A percentile compares a stretch with the other conserved stretches of the same genome.
These are phyloP conservation scores for Drosophila subobscura DNA, from an alignment of 1,140 invertebrate species.

Conservation along the genomic window DNA sequence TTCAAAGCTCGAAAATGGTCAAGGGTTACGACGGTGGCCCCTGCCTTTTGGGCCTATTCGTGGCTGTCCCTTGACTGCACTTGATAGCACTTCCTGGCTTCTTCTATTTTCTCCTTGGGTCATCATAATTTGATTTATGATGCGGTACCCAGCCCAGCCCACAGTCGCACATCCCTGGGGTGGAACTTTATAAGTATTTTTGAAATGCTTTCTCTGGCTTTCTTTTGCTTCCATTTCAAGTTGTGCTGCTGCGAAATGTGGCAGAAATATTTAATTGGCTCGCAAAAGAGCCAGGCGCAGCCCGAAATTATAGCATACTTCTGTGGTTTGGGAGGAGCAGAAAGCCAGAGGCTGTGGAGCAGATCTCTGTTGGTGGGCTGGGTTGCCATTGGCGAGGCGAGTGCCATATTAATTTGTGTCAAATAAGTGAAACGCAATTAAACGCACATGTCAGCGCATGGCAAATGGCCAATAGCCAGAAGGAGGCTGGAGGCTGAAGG, in stretches of 20 bases:
- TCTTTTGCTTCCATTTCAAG: constrained; percentile 1
- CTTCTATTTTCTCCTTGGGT: constrained; percentile 12
- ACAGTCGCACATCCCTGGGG: neutral
- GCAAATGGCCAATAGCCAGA: constrained; percentile 67
- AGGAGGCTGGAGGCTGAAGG: constrained; percentile 7
- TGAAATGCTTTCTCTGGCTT: constrained; percentile 2
- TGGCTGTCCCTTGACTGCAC: constrained; percentile 59
- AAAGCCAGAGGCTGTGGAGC: neutral
- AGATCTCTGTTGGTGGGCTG: constrained; percentile 2
- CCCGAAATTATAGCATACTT: constrained; percentile 70
- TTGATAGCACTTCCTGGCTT: constrained; percentile 66
- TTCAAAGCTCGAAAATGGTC: constrained; percentile 51
- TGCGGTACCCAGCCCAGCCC: constrained; percentile 29
- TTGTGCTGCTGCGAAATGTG: constrained; percentile 52
- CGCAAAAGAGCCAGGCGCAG: neutral
- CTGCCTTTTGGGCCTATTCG: too few relatives aligned
- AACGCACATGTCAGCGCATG: constrained; percentile 77
- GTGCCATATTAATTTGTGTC: constrained; percentile 77
- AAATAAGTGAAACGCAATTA: constrained; percentile 81
- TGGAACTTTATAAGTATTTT: constrained; percentile 30
- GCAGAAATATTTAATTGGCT: constrained; percentile 77
- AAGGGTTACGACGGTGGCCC: constrained; percentile 36
- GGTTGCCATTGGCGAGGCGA: constrained; percentile 12
- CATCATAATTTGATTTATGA: constrained; percentile 75
- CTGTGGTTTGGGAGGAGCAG: constrained; percentile 23